Evolutionary conservation across 2,888 invertebrate genomes (phyloP).

Genomic region (Zhuqinia jingwanae): DNA sequence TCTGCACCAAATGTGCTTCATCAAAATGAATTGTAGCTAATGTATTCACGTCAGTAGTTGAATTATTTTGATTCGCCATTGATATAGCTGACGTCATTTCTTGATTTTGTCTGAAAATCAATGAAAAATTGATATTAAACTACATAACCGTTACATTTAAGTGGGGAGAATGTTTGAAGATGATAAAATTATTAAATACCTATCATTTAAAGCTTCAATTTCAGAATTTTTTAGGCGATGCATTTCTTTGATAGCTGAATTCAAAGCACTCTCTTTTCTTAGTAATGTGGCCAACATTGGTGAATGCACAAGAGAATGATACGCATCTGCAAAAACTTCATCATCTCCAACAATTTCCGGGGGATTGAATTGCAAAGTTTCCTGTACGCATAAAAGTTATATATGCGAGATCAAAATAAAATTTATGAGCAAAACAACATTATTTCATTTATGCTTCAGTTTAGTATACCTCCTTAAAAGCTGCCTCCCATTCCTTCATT

Average conservation of each 20-base stretch:
- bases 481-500: conserved; percentile 89
- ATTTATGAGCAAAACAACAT: background rate
- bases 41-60: conserved; percentile 92
- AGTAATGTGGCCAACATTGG: conserved; percentile 93
- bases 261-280: conserved; percentile 93
- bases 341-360: conserved; percentile 91
- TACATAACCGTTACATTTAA: background rate
- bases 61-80: conserved; percentile 88
- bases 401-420: background rate
- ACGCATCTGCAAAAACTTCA: conserved; percentile 92
- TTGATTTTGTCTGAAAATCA: conserved; percentile 87
- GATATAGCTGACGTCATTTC: conserved; percentile 95
- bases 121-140: no score
- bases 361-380: conserved; percentile 92
- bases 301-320: conserved; percentile 91
- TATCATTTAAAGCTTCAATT: conserved; percentile 86
- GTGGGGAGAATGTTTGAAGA: no score
- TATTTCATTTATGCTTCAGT: no score
- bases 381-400: conserved; percentile 82
- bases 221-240: conserved; percentile 88
- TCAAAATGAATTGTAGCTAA: conserved; percentile 89
- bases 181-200: conserved; percentile 80
- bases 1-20: conserved; percentile 91
- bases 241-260: conserved; percentile 89
- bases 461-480: conserved; percentile 87